Base-by-base conservation (phyloP, 2,888 invertebrate genomes). In the Incurvaria masculella region DNA sequence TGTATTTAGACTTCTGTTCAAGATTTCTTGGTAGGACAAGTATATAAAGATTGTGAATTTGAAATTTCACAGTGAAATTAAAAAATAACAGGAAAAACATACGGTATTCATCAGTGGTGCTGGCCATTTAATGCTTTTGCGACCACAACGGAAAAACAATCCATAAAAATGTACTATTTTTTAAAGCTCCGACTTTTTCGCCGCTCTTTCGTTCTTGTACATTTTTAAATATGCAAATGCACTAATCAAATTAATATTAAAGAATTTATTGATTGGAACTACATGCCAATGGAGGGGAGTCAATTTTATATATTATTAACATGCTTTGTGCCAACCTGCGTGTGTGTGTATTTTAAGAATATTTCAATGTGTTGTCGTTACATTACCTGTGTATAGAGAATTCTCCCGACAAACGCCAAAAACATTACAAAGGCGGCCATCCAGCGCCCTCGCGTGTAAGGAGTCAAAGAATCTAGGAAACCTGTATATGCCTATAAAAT, bases 401-500 rank as follows among this genome's bases (percentile, higher is more conserved):
- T 66, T 60, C 72, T 62, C 55, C 65, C 64, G 61, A 73, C 57
- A 63, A 74, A 73, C 52, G 61, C 63, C 54, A 62, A 55, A 53
- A 72, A 49, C 52, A 74, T 64, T 48, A 71, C 60, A 49, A 67
- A 59, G 47, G 69, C 68, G 50, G 62, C 59, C 46, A 69, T 55
- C 74, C 74, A 74, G 59, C 74, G 62, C 48, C 57, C 50, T 55
- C 64, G 66, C 56, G 61, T 63, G 69, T 70, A 70, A 46, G 74
- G 74, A 55, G 73, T 72, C 58, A 72, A 70, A 62, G 66, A 67
- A 64, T 74, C 74, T 71, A 74, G 70, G 66, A 72, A 64, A 60
- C 68, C 71, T 61, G 72, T 71, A 65, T 72, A 72, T 60, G 66
- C 69, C 74, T 74, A 71, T 56, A 73, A 72, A 63, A 62, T 54